A percentile compares a stretch with the other conserved stretches of the same genome.
phyloP scores from a whole-genome alignment of 2,113 vertebrate species.

The Phainopepla nitens region DNA sequence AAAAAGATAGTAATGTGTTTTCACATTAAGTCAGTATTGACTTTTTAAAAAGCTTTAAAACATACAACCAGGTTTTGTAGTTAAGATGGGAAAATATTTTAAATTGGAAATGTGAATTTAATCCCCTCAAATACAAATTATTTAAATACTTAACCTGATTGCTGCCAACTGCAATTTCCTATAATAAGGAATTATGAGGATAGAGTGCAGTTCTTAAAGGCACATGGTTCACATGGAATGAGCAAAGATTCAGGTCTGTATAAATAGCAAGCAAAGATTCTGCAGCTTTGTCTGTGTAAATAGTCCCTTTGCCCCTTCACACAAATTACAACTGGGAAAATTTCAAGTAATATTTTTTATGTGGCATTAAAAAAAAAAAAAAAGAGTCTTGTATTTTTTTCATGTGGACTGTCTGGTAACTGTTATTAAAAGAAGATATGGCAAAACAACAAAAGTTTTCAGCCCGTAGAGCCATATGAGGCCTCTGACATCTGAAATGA shows the following conservation, averaged over 20 bases:
- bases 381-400: background rate
- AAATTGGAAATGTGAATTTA: constrained; percentile 38
- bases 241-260: background rate
- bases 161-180: constrained; percentile 31
- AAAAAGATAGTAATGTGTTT: background rate
- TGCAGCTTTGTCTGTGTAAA: background rate
- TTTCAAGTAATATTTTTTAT: background rate
- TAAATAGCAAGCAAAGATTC: background rate
- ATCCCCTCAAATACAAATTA: constrained; percentile 13
- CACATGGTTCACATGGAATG: background rate
- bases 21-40: background rate
- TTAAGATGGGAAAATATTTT: constrained; percentile 32
- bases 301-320: background rate
- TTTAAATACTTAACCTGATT: constrained; percentile 41
- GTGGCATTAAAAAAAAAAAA: background rate
- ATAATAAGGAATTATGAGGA: constrained; percentile 4
- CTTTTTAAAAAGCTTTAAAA: background rate
- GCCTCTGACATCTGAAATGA: background rate
- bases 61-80: background rate
- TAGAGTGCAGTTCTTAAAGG: constrained; percentile 3
- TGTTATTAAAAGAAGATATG: background rate
- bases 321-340: background rate
- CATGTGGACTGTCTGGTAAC: background rate
- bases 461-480: background rate
- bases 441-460: background rate